A percentile compares a stretch with the other conserved stretches of the same genome.
These are phyloP conservation scores for Stenolophus ochropezus DNA, from an alignment of 2,888 invertebrate species.

Conservation along the genomic window DNA sequence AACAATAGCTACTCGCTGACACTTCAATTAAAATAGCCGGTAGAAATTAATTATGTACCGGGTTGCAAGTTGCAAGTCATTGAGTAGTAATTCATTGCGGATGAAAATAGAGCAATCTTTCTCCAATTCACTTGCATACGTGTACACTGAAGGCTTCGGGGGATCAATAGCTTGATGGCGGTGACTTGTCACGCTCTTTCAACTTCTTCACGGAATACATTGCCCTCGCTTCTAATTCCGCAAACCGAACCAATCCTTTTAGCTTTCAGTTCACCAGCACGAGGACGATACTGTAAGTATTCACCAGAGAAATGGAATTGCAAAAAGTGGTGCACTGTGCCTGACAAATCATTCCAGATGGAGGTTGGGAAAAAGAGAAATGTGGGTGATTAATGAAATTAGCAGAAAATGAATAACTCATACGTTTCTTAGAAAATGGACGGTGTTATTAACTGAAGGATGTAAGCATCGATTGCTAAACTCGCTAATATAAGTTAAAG, in stretches of 20 bases:
- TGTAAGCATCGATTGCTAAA: no score
- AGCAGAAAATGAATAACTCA: no score
- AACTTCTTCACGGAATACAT: neutral
- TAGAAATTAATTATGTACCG: slow-evolving; percentile 4
- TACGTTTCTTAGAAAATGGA: no score
- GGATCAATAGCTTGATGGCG: neutral
- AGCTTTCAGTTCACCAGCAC: neutral
- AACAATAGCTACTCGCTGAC: neutral
- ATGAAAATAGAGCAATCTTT: slow-evolving; percentile 16
- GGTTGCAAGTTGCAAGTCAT: slow-evolving; percentile 27
- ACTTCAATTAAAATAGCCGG: slow-evolving; percentile 11
- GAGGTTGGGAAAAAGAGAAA: no score
- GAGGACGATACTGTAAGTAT: neutral
- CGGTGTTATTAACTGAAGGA: no score
- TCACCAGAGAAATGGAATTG: neutral
- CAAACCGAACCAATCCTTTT: neutral
- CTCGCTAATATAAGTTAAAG: no score
- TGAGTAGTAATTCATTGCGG: slow-evolving; percentile 12
- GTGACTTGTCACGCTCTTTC: neutral
- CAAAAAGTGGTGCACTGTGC: neutral
- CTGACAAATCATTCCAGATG: neutral
- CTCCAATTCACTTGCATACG: neutral
- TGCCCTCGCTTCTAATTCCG: neutral
- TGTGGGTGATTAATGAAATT: neutral
- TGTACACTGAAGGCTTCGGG: neutral